Base-by-base conservation (phyloP, 2,888 invertebrate species). In the Morpho helenor region DNA sequence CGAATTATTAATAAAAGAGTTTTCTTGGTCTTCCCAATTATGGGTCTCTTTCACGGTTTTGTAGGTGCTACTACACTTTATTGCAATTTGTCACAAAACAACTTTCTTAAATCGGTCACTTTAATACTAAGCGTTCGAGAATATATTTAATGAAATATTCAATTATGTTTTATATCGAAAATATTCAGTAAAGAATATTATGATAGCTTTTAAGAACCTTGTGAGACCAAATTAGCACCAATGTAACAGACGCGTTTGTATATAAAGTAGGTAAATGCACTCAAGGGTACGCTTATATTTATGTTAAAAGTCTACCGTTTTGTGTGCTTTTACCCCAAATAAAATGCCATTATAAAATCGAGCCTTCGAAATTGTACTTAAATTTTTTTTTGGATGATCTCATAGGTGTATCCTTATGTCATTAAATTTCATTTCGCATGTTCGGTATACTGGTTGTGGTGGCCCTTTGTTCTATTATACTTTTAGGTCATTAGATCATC, bases 301-400 rank as follows among this genome's bases (percentile, higher is more conserved):
- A 23, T 42, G 10, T n/a, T 41, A 53, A 57, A 54, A 50, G 6
- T 10, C 22, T 57, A 41, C 5, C 7, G 8, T 48, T 59, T 61
- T 59, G 8, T 4, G 56, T 50, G 50, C 52, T 49, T 56, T 47
- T 56, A 47, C 56, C 55, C 31, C 31, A 55, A 23, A 46, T 31
- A 59, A 48, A 46, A 56, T 41, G 57, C 62, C 52, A 57, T 60
- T 58, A 52, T 40, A 55, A 42, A 31, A 52, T 57, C 56, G 65
- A 65, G 67, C 64, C 66, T 56, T 67, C 63, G 62, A 65, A 66
- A 62, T 74, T 74, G 78, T 82, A 82, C 80, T 83, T 82, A 80
- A n/a, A 76, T 71, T 68, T 62, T 66, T 52, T 72, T 84, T 84
- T 82, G 84, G 80, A 82, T 80, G 88, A 88, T 88, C 88, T 88